A percentile compares a stretch with the other conserved stretches of the same genome.
These are phyloP conservation scores for Parelbella ahira DNA, from an alignment of 2,888 invertebrate species.

Conservation along the genomic window DNA sequence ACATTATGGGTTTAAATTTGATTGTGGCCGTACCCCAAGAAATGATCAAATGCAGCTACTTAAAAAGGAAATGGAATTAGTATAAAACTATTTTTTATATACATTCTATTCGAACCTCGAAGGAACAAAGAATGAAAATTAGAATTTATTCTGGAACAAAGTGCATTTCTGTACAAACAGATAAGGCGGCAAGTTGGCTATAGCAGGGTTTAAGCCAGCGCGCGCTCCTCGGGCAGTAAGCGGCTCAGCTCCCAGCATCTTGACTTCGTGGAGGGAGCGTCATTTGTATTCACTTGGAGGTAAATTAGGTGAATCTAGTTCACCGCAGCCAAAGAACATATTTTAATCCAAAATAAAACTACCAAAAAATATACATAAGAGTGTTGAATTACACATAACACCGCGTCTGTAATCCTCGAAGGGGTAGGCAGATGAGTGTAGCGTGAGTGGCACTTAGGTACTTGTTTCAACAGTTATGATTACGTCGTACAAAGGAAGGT, in stretches of 20 bases:
- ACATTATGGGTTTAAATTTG: too few relatives aligned
- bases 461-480: too few relatives aligned
- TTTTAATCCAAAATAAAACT: conserved; percentile 10
- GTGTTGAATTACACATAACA: too few relatives aligned
- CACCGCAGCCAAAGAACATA: conserved; percentile 5
- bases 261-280: conserved; percentile 17
- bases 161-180: conserved; percentile 55
- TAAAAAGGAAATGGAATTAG: too few relatives aligned
- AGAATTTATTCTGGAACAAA: conserved; percentile 12
- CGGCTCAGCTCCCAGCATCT: conserved; percentile 44
- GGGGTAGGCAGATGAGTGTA: too few relatives aligned
- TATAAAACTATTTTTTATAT: too few relatives aligned
- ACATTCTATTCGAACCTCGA: too few relatives aligned
- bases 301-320: conserved; percentile 12
- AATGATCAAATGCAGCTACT: too few relatives aligned
- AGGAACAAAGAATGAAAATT: conserved; percentile 10
- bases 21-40: too few relatives aligned
- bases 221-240: conserved; percentile 50
- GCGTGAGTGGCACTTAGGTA: too few relatives aligned
- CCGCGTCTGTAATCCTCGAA: too few relatives aligned
- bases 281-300: conserved; percentile 18
- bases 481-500: too few relatives aligned
- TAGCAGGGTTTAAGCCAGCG: conserved; percentile 43
- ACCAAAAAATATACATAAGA: neutral
- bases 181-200: conserved; percentile 48